Base-by-base conservation (phyloP, 2,888 invertebrate genomes). In the Thelaira solivaga region DNA sequence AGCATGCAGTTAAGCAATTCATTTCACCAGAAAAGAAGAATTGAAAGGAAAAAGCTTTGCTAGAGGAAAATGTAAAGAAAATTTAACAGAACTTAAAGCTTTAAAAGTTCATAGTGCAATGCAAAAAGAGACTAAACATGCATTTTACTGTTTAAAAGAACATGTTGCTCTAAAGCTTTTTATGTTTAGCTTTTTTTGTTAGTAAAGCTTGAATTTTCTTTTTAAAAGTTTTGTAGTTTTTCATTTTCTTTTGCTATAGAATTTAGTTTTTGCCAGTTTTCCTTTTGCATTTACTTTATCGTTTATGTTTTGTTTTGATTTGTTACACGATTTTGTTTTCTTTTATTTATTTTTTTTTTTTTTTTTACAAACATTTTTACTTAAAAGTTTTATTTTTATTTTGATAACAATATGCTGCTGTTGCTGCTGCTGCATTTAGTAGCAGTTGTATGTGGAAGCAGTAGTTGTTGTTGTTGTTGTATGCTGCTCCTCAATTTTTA, bases 351-450 rank as follows among this genome's bases (percentile, higher is more conserved):
- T 49, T 51, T 10, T 4, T 13, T 24, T 55, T 24, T 10, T n/a
- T 29, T 31, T n/a, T 26, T 10, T 31, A 16, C 20, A 59, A 67
- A 67, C 74, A 67, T 67, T 51, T 74, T 65, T 43, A 31, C 34
- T 41, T 24, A 22, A 41, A 34, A 61, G 45, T 49, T 59, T 47
- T 45, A 4, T 45, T 45, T 57, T 45, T 67, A 18, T 74, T 74
- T 74, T 61, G 16, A 53, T 45, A 67, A 61, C 22, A 45, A 10
- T 45, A 53, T 49, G 8, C 31, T 24, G 24, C 22, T 47, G 1
- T 26, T 61, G 16, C 34, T 59, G 20, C 13, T 34, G 13, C 31
- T 22, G 13, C 22, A n/a, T n/a, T n/a, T n/a, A n/a, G n/a, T n/a
- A n/a, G n/a, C n/a, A n/a, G n/a, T n/a, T n/a, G n/a, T n/a, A n/a